Evolutionary conservation across 2,797 vertebrate species (phyloP), one percentile per base, ranked within the genome.

Genomic region (Lepilemur septentrionalis): DNA sequence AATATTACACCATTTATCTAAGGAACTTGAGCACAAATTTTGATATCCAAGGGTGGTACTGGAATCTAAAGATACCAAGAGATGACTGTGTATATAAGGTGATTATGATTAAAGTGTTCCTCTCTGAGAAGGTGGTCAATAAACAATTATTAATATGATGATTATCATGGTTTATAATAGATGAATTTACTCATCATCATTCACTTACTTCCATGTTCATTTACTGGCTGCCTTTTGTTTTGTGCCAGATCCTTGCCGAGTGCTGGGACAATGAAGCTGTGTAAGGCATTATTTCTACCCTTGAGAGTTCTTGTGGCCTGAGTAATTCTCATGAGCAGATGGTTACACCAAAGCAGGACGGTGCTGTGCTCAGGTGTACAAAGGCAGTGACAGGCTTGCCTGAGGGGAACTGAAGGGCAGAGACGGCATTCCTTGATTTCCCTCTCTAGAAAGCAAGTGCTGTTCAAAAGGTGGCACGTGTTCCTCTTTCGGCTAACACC

Each of bases 191-290:
- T 82, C 59, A 61, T 92, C 13, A 22, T 82, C 7, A 23, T 59
- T 81, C 12, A 61, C 23, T 93, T 59, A 59, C 67, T 63, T 90
- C 76, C 30, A 80, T 69, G 87, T 63, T 86, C 57, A 38, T 59
- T 93, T 93, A 78, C 70, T 81, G 72, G 30, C 7, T 41, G 43
- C 14, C 22, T 63, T 61, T 95, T 84, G 85, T 92, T 95, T 94
- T 52, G n/a, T 52, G 43, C 55, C 73, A 63, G 55, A 82, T 75
- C 25, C 69, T 92, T 86, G 30, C 73, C 30, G 57, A 22, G 52
- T 85, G 83, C 48, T 78, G 52, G 48, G 17, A 67, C 28, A 79
- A 73, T 61, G 89, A 43, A 69, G 55, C 35, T 57, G 0, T 35
- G 3, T 67, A 41, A 63, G 61, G n/a, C 9, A 15, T 41, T 73